Base-by-base conservation (phyloP, 2,888 invertebrate genomes). In the Ochlodes sylvanus region DNA sequence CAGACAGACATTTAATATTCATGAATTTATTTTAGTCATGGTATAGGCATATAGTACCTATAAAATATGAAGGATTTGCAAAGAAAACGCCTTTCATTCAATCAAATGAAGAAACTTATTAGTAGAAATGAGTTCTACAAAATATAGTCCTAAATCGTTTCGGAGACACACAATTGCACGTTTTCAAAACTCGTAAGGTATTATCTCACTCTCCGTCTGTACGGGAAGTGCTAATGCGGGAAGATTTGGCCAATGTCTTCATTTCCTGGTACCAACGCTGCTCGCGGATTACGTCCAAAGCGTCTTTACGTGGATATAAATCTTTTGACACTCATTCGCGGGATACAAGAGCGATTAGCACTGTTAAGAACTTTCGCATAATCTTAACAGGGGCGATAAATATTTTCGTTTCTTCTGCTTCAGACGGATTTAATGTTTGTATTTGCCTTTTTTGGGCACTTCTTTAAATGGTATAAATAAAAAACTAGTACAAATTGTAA, bases 301-400 rank as follows among this genome's bases (percentile, higher is more conserved):
- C 83, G 80, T 79, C 81, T 76, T 81, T 80, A 80, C 78, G 76
- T 82, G 79, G 89, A 90, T 91, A 93, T 92, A 92, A 92, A 92
- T 92, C 92, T 93, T 87, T 90, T 86, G 90, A 88, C 92, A 88
- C 90, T 90, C 88, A 85, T 90, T 86, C 84, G 79, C 78, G 83
- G 86, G 77, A 83, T 83, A 88, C 89, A 89, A 90, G 86, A 87
- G 91, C 92, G 92, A 92, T 92, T 92, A 92, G 88, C 85, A 84
- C 80, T 83, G 79, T 82, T 79, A 52, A 76, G 82, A 83, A 84
- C 78, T 82, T 47, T 83, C 73, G 75, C 76, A 84, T 90, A 89
- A 92, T 89, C 92, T 88, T 76, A 78, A 78, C 78, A 80, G 34
- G 38, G 50, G 19, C 19, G 38, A 62, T 61, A 50, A 61, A 61